phyloP scores from a whole-genome alignment of 2,113 vertebrate genomes.

The Pteronura brasiliensis region DNA sequence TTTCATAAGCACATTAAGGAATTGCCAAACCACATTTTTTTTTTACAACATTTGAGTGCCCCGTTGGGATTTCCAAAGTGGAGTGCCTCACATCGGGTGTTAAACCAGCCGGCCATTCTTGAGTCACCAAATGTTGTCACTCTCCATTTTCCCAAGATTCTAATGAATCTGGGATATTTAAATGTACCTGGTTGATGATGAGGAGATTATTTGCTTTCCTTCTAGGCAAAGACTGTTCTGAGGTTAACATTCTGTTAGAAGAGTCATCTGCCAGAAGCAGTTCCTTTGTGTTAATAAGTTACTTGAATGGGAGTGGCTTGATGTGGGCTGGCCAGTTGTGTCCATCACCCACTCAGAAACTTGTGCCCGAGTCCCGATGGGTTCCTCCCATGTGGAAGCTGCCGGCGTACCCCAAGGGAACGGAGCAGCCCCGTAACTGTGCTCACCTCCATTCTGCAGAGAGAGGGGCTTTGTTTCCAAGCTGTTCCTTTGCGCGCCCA shows the following conservation, averaged over 20 bases:
- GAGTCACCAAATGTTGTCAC: not conserved
- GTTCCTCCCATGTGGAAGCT: not conserved
- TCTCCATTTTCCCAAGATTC: not conserved
- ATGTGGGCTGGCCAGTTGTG: not conserved
- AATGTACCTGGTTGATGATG: not conserved
- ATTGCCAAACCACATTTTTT: not conserved
- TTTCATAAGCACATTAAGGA: not conserved
- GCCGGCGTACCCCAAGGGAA: not conserved
- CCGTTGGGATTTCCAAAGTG: not conserved
- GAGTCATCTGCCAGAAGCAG: not conserved
- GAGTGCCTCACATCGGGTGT: not conserved
- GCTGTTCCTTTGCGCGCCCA: not conserved
- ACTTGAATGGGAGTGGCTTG: not conserved
- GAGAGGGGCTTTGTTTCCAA: not conserved
- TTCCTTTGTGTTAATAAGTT: not conserved
- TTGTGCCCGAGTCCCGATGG: not conserved
- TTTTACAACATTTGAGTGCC: not conserved
- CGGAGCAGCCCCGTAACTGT: rapidly evolving
- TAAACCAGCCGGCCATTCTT: not conserved
- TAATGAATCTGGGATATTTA: not conserved
- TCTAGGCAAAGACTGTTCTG: not conserved
- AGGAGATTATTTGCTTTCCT: not conserved
- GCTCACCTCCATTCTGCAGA: not conserved
- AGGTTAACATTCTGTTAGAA: not conserved
- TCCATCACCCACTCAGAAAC: not conserved